Conservation (phyloP, 2,888 invertebrate species). For the Mamestra brassicae region DNA sequence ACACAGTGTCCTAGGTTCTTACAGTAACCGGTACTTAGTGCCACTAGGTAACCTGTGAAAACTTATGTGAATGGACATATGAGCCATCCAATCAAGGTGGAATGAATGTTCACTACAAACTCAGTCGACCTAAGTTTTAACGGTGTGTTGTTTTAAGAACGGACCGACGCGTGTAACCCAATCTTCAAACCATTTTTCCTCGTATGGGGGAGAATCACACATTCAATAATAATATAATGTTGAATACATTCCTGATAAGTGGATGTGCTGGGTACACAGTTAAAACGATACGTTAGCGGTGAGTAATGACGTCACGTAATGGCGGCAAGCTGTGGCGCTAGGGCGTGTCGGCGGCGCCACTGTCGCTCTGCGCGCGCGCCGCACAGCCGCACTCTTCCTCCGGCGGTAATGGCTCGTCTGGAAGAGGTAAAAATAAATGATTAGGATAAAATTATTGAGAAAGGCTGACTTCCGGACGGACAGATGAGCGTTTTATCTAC, state of each 20-base stretch:
- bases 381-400: slow-evolving; percentile 73
- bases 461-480: too few species aligned
- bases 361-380: slow-evolving; percentile 33
- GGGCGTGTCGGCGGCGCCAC: slow-evolving; percentile 52
- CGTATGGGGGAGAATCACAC: too few species aligned
- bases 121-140: background rate
- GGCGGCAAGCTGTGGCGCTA: slow-evolving; percentile 58
- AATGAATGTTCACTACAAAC: background rate
- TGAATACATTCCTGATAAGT: too few species aligned
- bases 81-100: background rate
- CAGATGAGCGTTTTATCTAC: too few species aligned
- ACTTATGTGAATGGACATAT: too few species aligned
- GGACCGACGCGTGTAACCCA: background rate
- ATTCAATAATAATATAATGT: too few species aligned
- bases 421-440: background rate
- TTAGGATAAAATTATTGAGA: too few species aligned
- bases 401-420: slow-evolving; percentile 93
- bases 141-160: background rate
- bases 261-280: slow-evolving; percentile 30
- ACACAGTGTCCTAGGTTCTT: too few species aligned
- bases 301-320: slow-evolving; percentile 55
- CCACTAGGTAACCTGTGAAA: too few species aligned
- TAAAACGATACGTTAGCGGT: slow-evolving; percentile 61
- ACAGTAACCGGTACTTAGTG: too few species aligned
- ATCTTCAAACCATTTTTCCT: background rate